Evolutionary conservation across 1,140 invertebrate species (phyloP), one percentile per base, ranked within the genome.

Genomic region (Holotrichia oblita): DNA sequence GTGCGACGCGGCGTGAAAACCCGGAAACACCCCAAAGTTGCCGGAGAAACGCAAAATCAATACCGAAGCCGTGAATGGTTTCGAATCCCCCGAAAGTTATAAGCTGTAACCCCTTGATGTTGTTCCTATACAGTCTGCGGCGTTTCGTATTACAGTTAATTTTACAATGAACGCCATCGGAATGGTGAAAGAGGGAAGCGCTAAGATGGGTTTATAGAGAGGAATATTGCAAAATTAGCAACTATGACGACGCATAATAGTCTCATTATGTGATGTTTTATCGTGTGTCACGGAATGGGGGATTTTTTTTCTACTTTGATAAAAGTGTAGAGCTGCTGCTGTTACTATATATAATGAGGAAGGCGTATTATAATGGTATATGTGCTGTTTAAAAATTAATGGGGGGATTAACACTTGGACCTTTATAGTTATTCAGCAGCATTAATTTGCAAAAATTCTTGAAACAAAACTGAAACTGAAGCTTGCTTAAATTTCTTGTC

Each of bases 41-140:
- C 73, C 73, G 40, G 73, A 74, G 73, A 22, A 74, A 74, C 73
- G 41, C 73, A 74, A 74, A 74, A 74, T 74, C 73, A 74, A 74
- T 74, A 74, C 73, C 73, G 73, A 74, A 74, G 41, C 73, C 73
- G 73, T 74, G 73, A 74, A 74, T 74, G 73, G 73, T 74, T 41
- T 42, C 34, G 73, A 41, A 74, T 74, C 40, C 41, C 73, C 41
- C 73, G 73, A 44, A 74, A 74, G 73, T 74, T 74, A 74, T 74
- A 74, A 74, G 73, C 73, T 44, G 73, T 74, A 74, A 69, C 61
- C 61, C 27, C 61, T 69, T 69, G 61, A 69, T 69, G 61, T 69
- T 69, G 61, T 69, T 69, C 61, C 20, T 69, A 69, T 69, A 69
- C 61, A 69, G 61, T 69, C 61, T 69, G 61, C 27, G 61, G 61